Conservation (phyloP, 1,140 invertebrate genomes). For the Radopholus similis region DNA sequence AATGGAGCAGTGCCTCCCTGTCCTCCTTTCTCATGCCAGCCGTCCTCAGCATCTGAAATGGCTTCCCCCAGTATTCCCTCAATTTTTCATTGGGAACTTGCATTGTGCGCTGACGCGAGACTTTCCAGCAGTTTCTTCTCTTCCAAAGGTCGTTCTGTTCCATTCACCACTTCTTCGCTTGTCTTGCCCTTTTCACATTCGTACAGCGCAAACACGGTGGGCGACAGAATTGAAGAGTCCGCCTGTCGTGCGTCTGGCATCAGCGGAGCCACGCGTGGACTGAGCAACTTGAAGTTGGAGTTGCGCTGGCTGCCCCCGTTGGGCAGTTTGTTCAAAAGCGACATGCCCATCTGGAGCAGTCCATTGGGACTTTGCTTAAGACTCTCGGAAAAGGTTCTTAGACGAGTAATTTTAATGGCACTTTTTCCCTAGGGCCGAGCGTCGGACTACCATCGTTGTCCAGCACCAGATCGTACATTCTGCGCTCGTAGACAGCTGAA, state of each 20-base stretch:
- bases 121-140: constrained; percentile 13
- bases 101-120: constrained; percentile 49
- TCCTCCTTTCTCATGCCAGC: constrained; percentile 43
- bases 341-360: constrained; percentile 23
- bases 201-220: constrained; percentile 53
- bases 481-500: constrained; percentile 33
- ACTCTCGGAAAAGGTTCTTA: neutral
- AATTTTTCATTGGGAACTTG: neutral
- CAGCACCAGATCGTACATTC: constrained; percentile 56
- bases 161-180: neutral
- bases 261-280: constrained; percentile 53
- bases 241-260: constrained; percentile 49
- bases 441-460: constrained; percentile 28
- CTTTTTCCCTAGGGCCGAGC: constrained; percentile 28
- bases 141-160: neutral
- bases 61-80: neutral
- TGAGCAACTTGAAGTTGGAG: constrained; percentile 38
- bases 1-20: constrained; percentile 43
- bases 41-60: constrained; percentile 35
- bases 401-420: neutral
- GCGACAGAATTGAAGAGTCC: constrained; percentile 47
- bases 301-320: constrained; percentile 6
- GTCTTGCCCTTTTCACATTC: constrained; percentile 20
- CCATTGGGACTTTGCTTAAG: constrained; percentile 28
- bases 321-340: constrained; percentile 20